Base-by-base conservation (phyloP, 2,888 invertebrate genomes). In the Mesoligia furuncula region DNA sequence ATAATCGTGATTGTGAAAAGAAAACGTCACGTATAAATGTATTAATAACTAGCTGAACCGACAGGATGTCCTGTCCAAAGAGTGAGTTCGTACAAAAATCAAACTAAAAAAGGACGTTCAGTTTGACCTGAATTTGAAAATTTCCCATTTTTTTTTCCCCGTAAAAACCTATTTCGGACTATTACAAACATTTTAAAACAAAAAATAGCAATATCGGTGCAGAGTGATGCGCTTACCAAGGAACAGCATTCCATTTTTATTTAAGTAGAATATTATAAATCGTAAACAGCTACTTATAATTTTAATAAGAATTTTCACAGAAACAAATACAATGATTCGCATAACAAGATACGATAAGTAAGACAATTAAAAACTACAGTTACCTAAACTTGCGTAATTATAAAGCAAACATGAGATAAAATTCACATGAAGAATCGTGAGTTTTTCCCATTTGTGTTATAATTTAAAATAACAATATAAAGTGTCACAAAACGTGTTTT, bases 371-470 rank as follows among this genome's bases (percentile, higher is more conserved):
- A 79, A 59, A 70, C 15, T 54, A 61, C 36, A 68, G 67, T 54
- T 54, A 67, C 15, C 8, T 13, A 54, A 11, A 61, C 24, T 80
- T 80, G 68, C 66, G 66, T 67, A 61, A 79, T 70, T 42, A 27
- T 51, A 71, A 42, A 59, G 74, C 70, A 74, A 73, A 79, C 54
- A 66, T 54, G 73, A 73, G 62, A 84, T 51, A 24, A 31, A 20
- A 68, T 66, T 73, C 66, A 36, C 67, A 39, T 59, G 57, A 73
- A 67, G 31, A 68, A 31, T 77, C 51, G 68, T 72, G 73, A 64
- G 62, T 45, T 62, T 78, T 79, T 84, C 72, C 72, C 57, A 57
- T 62, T 83, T 54, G n/a, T 64, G n/a, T n/a, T n/a, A 17, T 51
- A 48, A 79, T 54, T 72, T 64, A 6, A 39, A 66, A 61, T 57